Conservation (phyloP, 2,888 invertebrate genomes). For the Pandemis heparana region DNA sequence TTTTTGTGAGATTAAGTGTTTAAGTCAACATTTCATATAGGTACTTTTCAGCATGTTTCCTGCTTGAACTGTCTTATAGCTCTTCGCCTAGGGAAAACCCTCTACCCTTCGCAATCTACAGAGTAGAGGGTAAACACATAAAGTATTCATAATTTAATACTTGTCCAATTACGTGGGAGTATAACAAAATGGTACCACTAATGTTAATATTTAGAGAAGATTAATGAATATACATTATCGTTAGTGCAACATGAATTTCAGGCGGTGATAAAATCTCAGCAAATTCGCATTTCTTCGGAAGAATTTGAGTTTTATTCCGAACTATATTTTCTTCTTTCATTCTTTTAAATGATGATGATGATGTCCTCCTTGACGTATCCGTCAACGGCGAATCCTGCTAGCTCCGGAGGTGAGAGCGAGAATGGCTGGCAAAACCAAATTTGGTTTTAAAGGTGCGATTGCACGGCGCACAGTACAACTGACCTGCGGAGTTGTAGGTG, state of each 20-base stretch:
- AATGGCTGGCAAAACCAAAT: too few relatives aligned
- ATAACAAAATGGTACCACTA: neutral
- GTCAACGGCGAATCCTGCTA: too few relatives aligned
- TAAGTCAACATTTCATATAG: constrained; percentile 7
- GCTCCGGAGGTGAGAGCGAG: too few relatives aligned
- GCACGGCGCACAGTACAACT: too few relatives aligned
- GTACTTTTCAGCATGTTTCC: neutral
- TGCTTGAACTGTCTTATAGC: constrained; percentile 11
- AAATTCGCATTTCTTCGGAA: too few relatives aligned
- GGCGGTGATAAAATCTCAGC: too few relatives aligned
- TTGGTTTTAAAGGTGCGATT: too few relatives aligned
- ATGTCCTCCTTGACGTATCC: too few relatives aligned
- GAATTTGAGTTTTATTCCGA: too few relatives aligned
- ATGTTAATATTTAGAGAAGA: neutral
- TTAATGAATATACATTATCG: neutral
- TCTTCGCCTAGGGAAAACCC: constrained; percentile 7
- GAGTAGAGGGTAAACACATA: constrained; percentile 26
- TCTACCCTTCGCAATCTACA: constrained; percentile 28
- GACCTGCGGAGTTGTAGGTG: too few relatives aligned
- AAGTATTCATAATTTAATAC: constrained; percentile 28
- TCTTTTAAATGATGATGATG: too few relatives aligned
- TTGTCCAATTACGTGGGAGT: constrained; percentile 2
- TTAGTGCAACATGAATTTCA: neutral
- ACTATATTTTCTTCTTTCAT: too few relatives aligned
- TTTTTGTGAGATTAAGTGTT: neutral